Evolutionary conservation across 2,113 vertebrate genomes (phyloP).

Genomic region (Xiphophorus hellerii): DNA sequence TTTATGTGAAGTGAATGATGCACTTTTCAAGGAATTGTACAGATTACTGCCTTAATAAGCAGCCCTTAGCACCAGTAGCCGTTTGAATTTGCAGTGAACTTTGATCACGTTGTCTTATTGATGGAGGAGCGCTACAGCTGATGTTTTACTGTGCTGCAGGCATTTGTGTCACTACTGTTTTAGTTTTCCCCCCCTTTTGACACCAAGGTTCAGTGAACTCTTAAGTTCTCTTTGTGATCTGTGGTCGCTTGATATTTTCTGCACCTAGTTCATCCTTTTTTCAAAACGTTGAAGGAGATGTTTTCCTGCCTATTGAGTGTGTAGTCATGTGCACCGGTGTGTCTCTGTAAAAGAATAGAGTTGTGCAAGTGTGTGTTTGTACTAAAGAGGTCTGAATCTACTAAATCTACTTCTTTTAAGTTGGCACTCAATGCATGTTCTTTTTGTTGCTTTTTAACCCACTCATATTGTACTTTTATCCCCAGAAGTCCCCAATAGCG

Average conservation of each 20-base stretch:
- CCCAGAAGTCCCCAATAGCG: neutral
- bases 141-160: conserved; percentile 10
- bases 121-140: conserved; percentile 13
- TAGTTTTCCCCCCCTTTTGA: neutral
- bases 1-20: conserved; percentile 1
- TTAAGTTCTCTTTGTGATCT: conserved; percentile 27
- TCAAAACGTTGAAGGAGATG: conserved; percentile 4
- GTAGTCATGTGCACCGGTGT: conserved; percentile 19
- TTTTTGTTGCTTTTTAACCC: neutral
- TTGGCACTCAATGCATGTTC: conserved; percentile 12
- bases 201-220: conserved; percentile 11
- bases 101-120: conserved; percentile 17
- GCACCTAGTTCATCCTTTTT: conserved; percentile 7
- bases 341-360: conserved; percentile 25
- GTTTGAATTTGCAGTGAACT: neutral
- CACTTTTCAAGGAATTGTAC: neutral
- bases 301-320: conserved; percentile 35
- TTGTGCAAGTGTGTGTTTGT: conserved; percentile 20
- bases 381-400: conserved; percentile 19
- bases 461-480: neutral
- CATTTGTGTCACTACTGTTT: conserved; percentile 13
- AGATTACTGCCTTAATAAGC: neutral
- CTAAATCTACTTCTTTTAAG: conserved; percentile 8
- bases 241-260: neutral
- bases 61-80: conserved; percentile 2